A percentile compares a stretch with the other conserved stretches of the same genome.
Conservation (phyloP, 1,140 invertebrate genomes). For the Brachionus angularis region DNA sequence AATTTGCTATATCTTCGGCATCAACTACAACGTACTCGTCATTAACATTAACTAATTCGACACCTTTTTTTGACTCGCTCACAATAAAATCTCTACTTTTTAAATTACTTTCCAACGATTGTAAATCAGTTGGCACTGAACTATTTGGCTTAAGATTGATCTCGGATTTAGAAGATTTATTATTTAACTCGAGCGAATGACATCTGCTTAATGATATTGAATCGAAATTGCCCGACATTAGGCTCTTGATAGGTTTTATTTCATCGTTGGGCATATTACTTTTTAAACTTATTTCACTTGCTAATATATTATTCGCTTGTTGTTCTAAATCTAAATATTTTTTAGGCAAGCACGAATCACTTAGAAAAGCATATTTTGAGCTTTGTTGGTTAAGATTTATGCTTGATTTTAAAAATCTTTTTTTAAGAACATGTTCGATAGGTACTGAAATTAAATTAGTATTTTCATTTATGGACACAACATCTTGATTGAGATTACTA, state of each 20-base stretch:
- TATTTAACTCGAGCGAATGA: conserved; percentile 13
- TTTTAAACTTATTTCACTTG: conserved; percentile 8
- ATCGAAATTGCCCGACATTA: neutral
- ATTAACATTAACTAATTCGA: conserved; percentile 2
- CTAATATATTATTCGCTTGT: neutral
- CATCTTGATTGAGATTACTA: too few species aligned
- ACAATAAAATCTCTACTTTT: neutral
- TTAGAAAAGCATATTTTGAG: too few species aligned
- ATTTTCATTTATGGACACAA: too few species aligned
- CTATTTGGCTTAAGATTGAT: conserved; percentile 13
- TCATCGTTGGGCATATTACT: conserved; percentile 1
- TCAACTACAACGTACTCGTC: conserved; percentile 25
- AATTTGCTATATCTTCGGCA: conserved; percentile 21
- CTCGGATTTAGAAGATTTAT: conserved; percentile 1
- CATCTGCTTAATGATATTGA: conserved; percentile 11
- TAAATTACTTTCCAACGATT: neutral
- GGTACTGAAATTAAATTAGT: too few species aligned
- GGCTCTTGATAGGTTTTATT: neutral
- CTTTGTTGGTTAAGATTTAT: too few species aligned
- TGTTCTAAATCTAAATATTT: conserved; percentile 2
- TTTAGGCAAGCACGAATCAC: too few species aligned
- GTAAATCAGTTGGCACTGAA: conserved; percentile 16
- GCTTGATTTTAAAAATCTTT: too few species aligned
- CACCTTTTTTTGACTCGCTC: neutral
- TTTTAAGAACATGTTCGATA: too few species aligned